These are phyloP conservation scores for Sebastes taczanowskii DNA, from an alignment of 2,797 vertebrate species.

Conservation along the genomic window DNA sequence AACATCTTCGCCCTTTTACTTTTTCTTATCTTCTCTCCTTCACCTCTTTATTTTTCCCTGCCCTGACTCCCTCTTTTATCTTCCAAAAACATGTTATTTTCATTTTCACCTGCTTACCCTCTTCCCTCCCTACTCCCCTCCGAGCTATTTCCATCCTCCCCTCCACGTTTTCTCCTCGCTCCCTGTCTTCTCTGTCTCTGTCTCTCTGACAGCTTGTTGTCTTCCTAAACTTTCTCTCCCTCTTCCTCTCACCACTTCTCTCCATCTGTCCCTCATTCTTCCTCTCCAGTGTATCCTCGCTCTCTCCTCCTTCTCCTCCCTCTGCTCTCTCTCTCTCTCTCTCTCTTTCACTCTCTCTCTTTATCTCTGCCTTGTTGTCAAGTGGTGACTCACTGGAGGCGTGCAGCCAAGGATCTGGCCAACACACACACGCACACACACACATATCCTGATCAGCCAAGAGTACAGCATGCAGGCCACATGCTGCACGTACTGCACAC, in stretches of 20 bases:
- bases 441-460: conserved; percentile 46
- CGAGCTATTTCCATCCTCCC: neutral
- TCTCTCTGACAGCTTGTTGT: conserved; percentile 26
- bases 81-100: neutral
- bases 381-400: conserved; percentile 71
- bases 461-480: conserved; percentile 64
- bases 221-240: conserved; percentile 26
- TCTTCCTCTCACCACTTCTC: neutral
- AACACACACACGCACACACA: conserved; percentile 24
- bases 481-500: conserved; percentile 58
- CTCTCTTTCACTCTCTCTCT: conserved; percentile 10
- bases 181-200: neutral
- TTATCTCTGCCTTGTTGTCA: conserved; percentile 65
- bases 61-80: neutral
- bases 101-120: neutral
- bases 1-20: neutral
- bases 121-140: neutral
- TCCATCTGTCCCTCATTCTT: conserved; percentile 8
- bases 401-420: conserved; percentile 60
- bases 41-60: neutral
- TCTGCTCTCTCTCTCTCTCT: neutral
- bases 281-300: neutral
- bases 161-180: neutral
- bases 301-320: neutral
- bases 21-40: neutral